Percentiles rank a stretch among this genome's conserved stretches.
Conservation (phyloP, 2,113 vertebrate species). For the Balaeniceps rex region DNA sequence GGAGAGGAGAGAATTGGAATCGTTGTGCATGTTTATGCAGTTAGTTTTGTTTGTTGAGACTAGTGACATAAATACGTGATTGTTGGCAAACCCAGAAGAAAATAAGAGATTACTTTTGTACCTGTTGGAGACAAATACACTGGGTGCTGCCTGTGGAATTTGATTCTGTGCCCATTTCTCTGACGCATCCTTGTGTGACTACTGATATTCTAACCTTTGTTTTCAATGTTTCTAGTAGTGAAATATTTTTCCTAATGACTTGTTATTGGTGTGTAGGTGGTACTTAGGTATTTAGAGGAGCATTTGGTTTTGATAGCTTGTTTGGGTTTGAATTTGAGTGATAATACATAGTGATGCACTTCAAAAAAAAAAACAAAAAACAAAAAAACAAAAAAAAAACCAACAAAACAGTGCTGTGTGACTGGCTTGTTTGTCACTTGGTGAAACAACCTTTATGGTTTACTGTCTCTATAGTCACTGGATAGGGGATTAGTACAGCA, state of each 20-base stretch:
- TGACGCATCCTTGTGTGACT: background rate
- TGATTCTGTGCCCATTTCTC: background rate
- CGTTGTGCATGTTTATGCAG: fast-evolving
- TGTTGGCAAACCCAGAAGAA: background rate
- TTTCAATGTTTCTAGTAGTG: background rate
- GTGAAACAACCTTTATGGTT: background rate
- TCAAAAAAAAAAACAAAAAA: background rate
- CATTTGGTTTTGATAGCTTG: background rate
- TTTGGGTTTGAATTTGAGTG: background rate
- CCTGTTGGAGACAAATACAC: background rate
- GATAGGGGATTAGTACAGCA: background rate
- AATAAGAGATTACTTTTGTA: background rate
- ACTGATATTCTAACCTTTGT: background rate
- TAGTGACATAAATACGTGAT: background rate
- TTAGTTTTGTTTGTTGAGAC: background rate
- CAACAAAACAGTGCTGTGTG: background rate
- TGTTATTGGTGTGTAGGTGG: background rate
- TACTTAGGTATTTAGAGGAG: background rate
- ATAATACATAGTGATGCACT: background rate
- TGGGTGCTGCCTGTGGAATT: background rate
- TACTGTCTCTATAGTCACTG: background rate
- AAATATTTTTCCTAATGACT: background rate
- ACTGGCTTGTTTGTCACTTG: background rate
- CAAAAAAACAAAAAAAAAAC: no score
- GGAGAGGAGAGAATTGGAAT: background rate